phyloP scores from a whole-genome alignment of 2,888 invertebrate genomes.

The Acrocyrtus sp. region DNA sequence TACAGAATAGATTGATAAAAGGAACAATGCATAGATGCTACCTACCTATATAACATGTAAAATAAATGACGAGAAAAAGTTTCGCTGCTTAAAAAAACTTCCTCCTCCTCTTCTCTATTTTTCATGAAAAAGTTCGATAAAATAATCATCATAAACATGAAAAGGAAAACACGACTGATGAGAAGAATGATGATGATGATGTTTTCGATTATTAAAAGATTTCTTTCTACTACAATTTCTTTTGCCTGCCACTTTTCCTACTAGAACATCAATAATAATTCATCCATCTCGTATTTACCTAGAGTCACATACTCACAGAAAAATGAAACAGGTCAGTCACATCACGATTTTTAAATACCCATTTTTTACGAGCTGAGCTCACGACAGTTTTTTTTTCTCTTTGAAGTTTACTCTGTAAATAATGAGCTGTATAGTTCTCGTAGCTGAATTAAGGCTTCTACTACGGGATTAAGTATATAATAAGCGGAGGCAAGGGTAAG shows the following conservation, averaged over 20 bases:
- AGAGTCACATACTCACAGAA: constrained; percentile 12
- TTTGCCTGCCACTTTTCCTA: not conserved
- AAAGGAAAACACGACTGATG: constrained; percentile 13
- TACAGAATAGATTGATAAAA: not conserved
- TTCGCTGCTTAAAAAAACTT: not conserved
- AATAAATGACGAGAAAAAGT: constrained; percentile 4
- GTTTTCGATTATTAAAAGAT: constrained; percentile 26
- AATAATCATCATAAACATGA: constrained; percentile 10
- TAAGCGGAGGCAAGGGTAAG: not conserved
- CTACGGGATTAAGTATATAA: not conserved
- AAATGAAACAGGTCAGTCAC: constrained; percentile 41
- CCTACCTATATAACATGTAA: not conserved
- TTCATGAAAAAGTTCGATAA: not conserved
- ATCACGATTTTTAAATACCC: constrained; percentile 40
- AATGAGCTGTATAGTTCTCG: no score
- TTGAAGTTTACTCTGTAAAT: no score
- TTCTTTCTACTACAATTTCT: constrained; percentile 2
- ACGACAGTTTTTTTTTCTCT: constrained; percentile 11
- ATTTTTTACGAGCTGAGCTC: constrained; percentile 41
- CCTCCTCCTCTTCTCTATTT: not conserved
- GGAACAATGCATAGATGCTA: not conserved
- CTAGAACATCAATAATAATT: no score
- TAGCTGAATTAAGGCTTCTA: no score
- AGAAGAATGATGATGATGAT: not conserved
- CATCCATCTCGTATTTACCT: no score